Conservation (phyloP, 2,113 vertebrate species). For the Ivindomyrus marchei region DNA sequence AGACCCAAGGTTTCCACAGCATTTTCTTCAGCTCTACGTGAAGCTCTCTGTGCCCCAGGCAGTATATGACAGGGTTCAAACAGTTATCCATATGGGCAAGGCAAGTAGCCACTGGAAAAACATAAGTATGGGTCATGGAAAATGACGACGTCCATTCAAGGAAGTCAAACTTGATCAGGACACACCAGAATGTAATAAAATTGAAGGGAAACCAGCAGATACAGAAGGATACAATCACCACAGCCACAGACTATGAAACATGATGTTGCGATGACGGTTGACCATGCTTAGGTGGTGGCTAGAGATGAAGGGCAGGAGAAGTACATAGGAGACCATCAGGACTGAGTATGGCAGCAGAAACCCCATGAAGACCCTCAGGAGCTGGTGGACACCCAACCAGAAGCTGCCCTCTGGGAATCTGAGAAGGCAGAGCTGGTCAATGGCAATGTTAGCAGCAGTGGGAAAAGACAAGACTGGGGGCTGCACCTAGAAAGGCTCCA, state of each 20-base stretch:
- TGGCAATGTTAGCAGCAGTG: conserved; percentile 26
- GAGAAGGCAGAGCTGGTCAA: conserved; percentile 42
- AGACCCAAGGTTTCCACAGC: not conserved
- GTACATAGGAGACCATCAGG: conserved; percentile 36
- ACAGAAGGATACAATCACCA: conserved; percentile 42
- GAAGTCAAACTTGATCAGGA: conserved; percentile 38
- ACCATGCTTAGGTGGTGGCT: conserved; percentile 6
- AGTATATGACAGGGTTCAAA: conserved; percentile 44
- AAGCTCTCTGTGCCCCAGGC: conserved; percentile 38
- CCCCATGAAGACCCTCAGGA: conserved; percentile 35
- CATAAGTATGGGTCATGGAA: conserved; percentile 38
- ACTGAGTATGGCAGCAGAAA: conserved; percentile 38
- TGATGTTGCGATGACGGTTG: conserved; percentile 18
- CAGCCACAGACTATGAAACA: conserved; percentile 36
- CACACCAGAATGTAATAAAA: conserved; percentile 38
- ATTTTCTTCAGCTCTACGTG: conserved; percentile 20
- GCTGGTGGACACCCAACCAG: conserved; percentile 39
- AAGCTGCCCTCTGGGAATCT: conserved; percentile 38
- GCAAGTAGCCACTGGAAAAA: conserved; percentile 39
- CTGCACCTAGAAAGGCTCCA: conserved; percentile 27
- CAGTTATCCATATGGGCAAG: conserved; percentile 44
- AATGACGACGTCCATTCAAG: conserved; percentile 36
- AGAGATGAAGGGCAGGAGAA: conserved; percentile 36
- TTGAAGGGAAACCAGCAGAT: conserved; percentile 49
- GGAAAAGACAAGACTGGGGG: conserved; percentile 37